Conservation (phyloP, 2,888 invertebrate species). For the Arenicola marina region DNA sequence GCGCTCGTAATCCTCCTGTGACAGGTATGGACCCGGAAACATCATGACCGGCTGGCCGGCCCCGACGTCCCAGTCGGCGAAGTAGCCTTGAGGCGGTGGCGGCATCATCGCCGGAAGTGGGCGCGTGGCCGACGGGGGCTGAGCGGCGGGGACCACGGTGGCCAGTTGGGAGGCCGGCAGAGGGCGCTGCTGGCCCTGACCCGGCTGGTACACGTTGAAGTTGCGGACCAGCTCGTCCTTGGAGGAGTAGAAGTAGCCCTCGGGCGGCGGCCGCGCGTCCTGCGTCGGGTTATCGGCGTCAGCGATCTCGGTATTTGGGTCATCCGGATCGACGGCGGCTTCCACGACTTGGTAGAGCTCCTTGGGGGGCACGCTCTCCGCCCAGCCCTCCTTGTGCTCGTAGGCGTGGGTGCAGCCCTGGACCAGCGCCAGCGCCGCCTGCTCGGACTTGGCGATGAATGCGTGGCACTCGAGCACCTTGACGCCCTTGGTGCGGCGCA, state of each 20-base stretch:
- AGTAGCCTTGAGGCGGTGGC: slow-evolving; percentile 25
- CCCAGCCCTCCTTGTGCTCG: slow-evolving; percentile 60
- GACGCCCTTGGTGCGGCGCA: slow-evolving; percentile 53
- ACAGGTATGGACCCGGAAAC: slow-evolving; percentile 11
- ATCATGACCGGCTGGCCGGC: slow-evolving; percentile 24
- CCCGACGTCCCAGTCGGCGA: slow-evolving; percentile 30
- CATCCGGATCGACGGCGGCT: slow-evolving; percentile 22
- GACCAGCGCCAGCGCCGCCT: slow-evolving; percentile 96
- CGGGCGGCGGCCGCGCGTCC: slow-evolving; percentile 45
- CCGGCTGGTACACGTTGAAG: slow-evolving; percentile 41
- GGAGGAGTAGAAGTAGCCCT: slow-evolving; percentile 53
- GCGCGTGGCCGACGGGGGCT: no score
- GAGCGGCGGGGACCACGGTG: no score
- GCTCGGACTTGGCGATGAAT: slow-evolving; percentile 70
- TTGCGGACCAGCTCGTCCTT: slow-evolving; percentile 44
- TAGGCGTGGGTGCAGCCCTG: slow-evolving; percentile 97
- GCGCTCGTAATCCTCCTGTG: neutral
- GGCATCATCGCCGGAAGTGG: slow-evolving; percentile 18
- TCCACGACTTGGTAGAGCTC: slow-evolving; percentile 18
- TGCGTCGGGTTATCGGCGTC: slow-evolving; percentile 51
- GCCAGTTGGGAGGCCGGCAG: no score
- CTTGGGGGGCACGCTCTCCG: slow-evolving; percentile 20
- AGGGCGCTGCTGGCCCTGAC: no score
- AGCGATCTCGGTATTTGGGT: slow-evolving; percentile 34
- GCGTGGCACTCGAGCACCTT: slow-evolving; percentile 58